Conservation (phyloP, 2,113 vertebrate species). For the Tragelaphus imberbis region DNA sequence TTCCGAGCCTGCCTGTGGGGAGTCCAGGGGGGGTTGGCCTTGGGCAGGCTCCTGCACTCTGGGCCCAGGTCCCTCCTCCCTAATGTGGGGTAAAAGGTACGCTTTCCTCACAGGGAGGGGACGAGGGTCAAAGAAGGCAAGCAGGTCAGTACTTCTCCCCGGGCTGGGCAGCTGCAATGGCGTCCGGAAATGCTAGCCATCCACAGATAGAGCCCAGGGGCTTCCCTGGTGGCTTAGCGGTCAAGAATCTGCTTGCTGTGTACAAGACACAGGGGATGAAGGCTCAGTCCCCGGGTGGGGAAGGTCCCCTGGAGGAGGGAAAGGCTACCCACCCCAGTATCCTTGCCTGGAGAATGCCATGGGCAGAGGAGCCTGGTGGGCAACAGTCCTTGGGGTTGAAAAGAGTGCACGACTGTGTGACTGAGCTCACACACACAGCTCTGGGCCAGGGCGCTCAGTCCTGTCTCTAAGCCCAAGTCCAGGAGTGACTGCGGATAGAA, state of each 20-base stretch:
- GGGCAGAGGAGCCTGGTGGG: background rate
- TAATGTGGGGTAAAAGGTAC: too few species aligned
- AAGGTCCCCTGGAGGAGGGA: background rate
- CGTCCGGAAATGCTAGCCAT: background rate
- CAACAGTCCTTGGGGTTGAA: rapidly evolving
- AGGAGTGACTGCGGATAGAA: background rate
- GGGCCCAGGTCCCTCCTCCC: background rate
- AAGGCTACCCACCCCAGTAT: background rate
- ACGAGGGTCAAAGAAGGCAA: too few species aligned
- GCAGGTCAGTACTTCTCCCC: rapidly evolving
- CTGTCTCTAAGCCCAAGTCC: background rate
- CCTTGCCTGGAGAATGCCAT: background rate
- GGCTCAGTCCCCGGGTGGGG: background rate
- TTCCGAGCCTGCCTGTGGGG: background rate
- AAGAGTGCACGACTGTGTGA: rapidly evolving
- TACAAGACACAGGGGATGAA: background rate
- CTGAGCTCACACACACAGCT: background rate
- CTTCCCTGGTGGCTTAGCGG: background rate
- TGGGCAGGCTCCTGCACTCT: background rate
- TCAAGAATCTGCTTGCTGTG: background rate
- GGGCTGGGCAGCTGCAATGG: rapidly evolving
- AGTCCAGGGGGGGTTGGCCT: background rate
- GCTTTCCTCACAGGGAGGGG: background rate
- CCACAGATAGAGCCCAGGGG: too few species aligned
- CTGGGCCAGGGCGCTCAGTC: background rate